Percentiles rank a stretch among this genome's conserved stretches.
These are phyloP conservation scores for Drosophila anceps DNA, from an alignment of 2,888 invertebrate species.

Conservation along the genomic window DNA sequence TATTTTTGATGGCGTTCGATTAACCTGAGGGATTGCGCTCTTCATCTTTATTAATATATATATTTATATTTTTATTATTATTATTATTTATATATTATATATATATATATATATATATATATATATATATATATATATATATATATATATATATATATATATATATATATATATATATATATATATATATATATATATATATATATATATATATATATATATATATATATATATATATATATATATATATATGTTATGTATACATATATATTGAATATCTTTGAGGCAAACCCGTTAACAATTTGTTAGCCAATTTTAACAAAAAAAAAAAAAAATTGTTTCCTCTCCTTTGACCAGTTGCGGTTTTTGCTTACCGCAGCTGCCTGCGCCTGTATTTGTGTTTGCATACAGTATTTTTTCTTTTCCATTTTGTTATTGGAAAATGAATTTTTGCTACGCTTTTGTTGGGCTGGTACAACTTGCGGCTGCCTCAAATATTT, in stretches of 20 bases:
- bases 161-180: background rate
- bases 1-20: background rate
- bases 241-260: background rate
- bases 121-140: background rate
- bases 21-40: background rate
- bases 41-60: constrained; percentile 14
- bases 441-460: constrained; percentile 57
- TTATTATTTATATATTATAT: background rate
- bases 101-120: background rate
- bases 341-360: constrained; percentile 41
- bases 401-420: constrained; percentile 24
- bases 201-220: background rate
- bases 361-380: constrained; percentile 55
- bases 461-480: constrained; percentile 55
- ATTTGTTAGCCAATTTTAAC: constrained; percentile 19
- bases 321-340: constrained; percentile 26
- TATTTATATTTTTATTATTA: too few species aligned
- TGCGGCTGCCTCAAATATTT: constrained; percentile 51
- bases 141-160: background rate
- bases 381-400: constrained; percentile 24
- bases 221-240: background rate
- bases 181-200: background rate
- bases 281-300: constrained; percentile 26
- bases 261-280: constrained; percentile 6
- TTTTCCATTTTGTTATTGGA: constrained; percentile 51